Base-by-base conservation (phyloP, 2,888 invertebrate species). In the Pseudoips prasinana region DNA sequence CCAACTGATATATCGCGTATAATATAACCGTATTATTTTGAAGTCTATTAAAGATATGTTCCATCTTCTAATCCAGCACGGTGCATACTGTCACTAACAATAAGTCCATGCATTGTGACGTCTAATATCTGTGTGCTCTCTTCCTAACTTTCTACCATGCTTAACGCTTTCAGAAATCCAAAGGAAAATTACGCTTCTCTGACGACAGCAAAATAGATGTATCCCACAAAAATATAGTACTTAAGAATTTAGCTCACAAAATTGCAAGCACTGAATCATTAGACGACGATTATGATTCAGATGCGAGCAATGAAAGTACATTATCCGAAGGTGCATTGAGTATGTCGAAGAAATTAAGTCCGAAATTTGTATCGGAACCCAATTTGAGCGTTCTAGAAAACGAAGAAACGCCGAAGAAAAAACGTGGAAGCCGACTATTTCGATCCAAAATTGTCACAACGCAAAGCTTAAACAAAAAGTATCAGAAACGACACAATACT, bases 281-380 rank as follows among this genome's bases (percentile, higher is more conserved):
- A 8, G 78, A 82, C 8, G 79, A 70, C 1, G 85, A 85, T 27
- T 83, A 77, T 29, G 85, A 84, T 10, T 86, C 87, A 0, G 88
- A 88, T 11, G 73, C 65, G 0, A 88, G 87, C 33, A 82, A 85
- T 25, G 86, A 86, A 29, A 87, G 87, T 38, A 87, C 88, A 0
- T 14, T 84, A n/a, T 88, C 88, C 0, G 88, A 88, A 10, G 82
- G 87, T 0, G 85, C 84, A 1, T 47, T 85, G 8, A 80, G 68
- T 11, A 66, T 55, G 46, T 77, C 83, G 0, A 60, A 64, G 18
- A 87, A 82, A 60, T 33, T 63, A 2, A 89, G 89, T 34, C 89
- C 89, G 0, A 89, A 88, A 52, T 89, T 89, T 53, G 87, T 83
- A 0, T 89, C 89, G 0, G 89, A 89, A 47, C 89, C 89, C 0